Evolutionary conservation across 1,140 invertebrate genomes (phyloP).

Genomic region (Cylas formicarius): DNA sequence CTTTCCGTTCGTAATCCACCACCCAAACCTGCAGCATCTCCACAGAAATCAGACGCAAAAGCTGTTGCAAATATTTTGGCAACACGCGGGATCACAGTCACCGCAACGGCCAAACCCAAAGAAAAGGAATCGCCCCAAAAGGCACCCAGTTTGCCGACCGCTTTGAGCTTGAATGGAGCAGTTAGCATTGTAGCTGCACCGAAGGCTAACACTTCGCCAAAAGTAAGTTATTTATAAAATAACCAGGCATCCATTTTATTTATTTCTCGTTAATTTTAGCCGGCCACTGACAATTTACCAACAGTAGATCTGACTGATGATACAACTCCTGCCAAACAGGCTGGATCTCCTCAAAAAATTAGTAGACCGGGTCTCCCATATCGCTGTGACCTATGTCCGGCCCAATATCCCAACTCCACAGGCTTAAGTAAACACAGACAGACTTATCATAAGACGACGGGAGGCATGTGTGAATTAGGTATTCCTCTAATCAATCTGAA

Average conservation of each 20-base stretch:
- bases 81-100: slow-evolving; percentile 67
- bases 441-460: slow-evolving; percentile 56
- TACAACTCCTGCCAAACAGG: slow-evolving; percentile 8
- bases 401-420: slow-evolving; percentile 59
- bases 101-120: slow-evolving; percentile 44
- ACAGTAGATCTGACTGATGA: slow-evolving; percentile 39
- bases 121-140: slow-evolving; percentile 33
- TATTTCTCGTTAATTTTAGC: slow-evolving; percentile 7
- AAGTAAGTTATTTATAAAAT: slow-evolving; percentile 16
- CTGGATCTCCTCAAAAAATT: slow-evolving; percentile 12
- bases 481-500: slow-evolving; percentile 67
- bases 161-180: slow-evolving; percentile 62
- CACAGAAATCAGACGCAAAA: slow-evolving; percentile 59
- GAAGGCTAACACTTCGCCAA: slow-evolving; percentile 2
- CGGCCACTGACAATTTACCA: slow-evolving; percentile 17
- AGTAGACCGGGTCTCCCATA: slow-evolving; percentile 43
- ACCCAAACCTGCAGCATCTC: slow-evolving; percentile 26
- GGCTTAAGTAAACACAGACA: slow-evolving; percentile 61
- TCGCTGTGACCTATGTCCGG: slow-evolving; percentile 63
- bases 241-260: background rate
- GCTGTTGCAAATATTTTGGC: slow-evolving; percentile 67
- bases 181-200: slow-evolving; percentile 56
- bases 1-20: slow-evolving; percentile 53
- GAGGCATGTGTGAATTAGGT: slow-evolving; percentile 51
- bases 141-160: slow-evolving; percentile 32